These are phyloP conservation scores for Trigoniulus corallinus DNA, from an alignment of 1,140 invertebrate genomes.

Conservation along the genomic window DNA sequence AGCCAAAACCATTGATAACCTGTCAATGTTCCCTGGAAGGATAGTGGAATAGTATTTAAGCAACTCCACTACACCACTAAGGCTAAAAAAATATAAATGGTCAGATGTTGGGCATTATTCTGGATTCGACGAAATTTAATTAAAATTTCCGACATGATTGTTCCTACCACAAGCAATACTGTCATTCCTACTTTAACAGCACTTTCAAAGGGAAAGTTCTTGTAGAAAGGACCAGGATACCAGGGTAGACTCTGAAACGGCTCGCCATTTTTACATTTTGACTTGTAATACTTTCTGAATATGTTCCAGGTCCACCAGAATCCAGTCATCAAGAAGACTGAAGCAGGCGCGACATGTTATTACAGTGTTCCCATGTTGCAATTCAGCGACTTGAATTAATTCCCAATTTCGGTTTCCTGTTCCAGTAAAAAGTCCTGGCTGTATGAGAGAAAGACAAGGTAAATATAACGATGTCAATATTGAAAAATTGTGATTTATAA, in stretches of 20 bases:
- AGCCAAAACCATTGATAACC: constrained; percentile 24
- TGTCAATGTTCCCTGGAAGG: constrained; percentile 27
- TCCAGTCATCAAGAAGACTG: constrained; percentile 30
- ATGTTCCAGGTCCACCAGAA: constrained; percentile 30
- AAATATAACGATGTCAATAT: too few relatives aligned
- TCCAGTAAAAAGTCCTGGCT: too few relatives aligned
- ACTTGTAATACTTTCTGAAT: constrained; percentile 22
- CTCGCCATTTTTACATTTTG: constrained; percentile 13
- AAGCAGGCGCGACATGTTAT: constrained; percentile 32
- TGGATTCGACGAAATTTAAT: constrained; percentile 23
- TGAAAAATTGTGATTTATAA: too few relatives aligned
- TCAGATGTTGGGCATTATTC: constrained; percentile 34
- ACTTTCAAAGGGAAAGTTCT: constrained; percentile 24
- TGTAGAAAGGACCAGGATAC: constrained; percentile 22
- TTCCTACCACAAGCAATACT: constrained; percentile 24
- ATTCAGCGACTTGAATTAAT: too few relatives aligned
- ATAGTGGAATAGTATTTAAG: constrained; percentile 22
- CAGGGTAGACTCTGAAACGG: constrained; percentile 21
- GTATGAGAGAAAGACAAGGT: too few relatives aligned
- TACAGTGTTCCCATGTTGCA: constrained; percentile 29
- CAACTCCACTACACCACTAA: constrained; percentile 29
- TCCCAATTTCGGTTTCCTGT: too few relatives aligned
- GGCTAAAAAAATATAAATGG: constrained; percentile 36
- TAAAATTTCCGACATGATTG: constrained; percentile 26
- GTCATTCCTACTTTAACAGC: constrained; percentile 25